Evolutionary conservation across 2,113 vertebrate species (phyloP).

Genomic region (Bucco capensis): DNA sequence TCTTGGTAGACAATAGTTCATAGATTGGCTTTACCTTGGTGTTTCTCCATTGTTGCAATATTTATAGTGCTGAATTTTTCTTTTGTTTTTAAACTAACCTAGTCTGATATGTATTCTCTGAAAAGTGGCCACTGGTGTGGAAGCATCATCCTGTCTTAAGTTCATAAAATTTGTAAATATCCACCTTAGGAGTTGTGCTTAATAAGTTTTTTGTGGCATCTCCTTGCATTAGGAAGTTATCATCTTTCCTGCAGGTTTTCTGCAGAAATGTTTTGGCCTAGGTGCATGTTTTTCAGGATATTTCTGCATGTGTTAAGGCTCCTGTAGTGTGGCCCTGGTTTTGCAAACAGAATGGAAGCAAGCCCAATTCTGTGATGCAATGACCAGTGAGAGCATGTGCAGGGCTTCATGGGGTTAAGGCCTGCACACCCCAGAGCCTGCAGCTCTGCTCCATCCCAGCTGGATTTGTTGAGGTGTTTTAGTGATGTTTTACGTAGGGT

Average conservation of each 20-base stretch:
- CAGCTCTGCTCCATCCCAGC: not conserved
- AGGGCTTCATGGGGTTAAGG: not conserved
- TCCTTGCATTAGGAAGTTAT: not conserved
- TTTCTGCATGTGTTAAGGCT: not conserved
- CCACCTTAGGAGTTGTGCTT: too few species aligned
- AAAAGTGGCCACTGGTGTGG: not conserved
- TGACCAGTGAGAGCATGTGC: fast-evolving
- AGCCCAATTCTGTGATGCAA: fast-evolving
- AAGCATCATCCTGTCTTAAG: not conserved
- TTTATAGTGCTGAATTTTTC: not conserved
- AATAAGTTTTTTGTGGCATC: not conserved
- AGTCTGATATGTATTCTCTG: not conserved
- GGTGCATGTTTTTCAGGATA: not conserved
- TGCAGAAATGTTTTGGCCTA: not conserved
- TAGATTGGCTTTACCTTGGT: not conserved
- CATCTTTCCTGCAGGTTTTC: not conserved
- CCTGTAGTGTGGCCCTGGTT: not conserved
- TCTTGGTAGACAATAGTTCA: not conserved
- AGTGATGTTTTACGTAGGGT: not conserved
- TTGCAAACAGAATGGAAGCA: not conserved
- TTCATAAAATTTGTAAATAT: not conserved
- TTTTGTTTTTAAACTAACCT: not conserved
- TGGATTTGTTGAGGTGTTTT: not conserved
- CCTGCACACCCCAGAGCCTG: not conserved
- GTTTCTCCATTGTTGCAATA: not conserved